These are phyloP conservation scores for Actinemys pallida DNA, from an alignment of 2,113 vertebrate species.

Conservation along the genomic window DNA sequence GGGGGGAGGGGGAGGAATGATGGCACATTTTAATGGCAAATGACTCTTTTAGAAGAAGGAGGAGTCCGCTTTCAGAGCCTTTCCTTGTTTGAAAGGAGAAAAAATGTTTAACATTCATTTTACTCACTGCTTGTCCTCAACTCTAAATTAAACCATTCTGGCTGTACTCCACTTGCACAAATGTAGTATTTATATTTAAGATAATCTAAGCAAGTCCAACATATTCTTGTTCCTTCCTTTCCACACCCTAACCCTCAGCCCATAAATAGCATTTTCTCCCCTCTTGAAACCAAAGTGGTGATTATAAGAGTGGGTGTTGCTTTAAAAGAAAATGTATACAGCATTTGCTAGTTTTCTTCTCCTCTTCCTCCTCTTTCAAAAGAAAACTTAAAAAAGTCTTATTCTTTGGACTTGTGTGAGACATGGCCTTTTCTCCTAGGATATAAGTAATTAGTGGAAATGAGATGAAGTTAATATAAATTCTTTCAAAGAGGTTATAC, in stretches of 20 bases:
- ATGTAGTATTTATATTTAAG: constrained; percentile 1
- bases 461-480: not conserved
- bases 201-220: constrained; percentile 33
- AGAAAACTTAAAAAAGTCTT: no score
- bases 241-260: not conserved
- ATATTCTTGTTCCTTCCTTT: constrained; percentile 13
- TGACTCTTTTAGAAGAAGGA: not conserved
- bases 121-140: not conserved
- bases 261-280: not conserved
- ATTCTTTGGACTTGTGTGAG: not conserved
- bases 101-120: not conserved
- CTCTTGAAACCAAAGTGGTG: not conserved
- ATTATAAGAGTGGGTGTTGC: not conserved
- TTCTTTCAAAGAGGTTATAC: not conserved
- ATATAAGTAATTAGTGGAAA: not conserved
- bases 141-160: not conserved
- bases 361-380: not conserved
- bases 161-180: not conserved
- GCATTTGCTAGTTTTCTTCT: not conserved
- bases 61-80: not conserved
- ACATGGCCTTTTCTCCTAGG: not conserved
- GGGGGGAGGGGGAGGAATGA: not conserved
- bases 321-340: not conserved
- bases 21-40: constrained; percentile 22
- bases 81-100: not conserved